phyloP scores from a whole-genome alignment of 2,113 vertebrate species.

The Trematomus loennbergii region DNA sequence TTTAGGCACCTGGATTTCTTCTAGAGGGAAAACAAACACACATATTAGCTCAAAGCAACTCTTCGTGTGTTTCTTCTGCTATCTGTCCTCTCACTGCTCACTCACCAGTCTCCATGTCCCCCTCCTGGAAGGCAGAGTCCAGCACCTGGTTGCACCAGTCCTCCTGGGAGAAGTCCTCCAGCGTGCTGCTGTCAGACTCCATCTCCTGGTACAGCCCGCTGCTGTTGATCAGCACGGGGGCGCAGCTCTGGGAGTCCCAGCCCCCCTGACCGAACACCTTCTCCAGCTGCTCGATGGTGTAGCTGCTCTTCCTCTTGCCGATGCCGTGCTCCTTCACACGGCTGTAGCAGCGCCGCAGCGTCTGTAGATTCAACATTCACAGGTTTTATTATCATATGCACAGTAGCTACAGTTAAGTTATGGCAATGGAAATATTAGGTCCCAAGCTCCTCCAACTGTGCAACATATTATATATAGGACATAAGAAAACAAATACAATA shows the following conservation, averaged over 20 bases:
- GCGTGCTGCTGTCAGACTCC: constrained; percentile 96
- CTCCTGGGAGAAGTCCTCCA: constrained; percentile 98
- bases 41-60: not conserved
- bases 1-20: constrained; percentile 92
- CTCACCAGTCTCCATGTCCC: constrained; percentile 94
- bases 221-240: constrained; percentile 98
- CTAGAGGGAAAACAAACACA: constrained; percentile 71
- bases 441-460: too few relatives aligned
- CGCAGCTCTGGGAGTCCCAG: constrained; percentile 97
- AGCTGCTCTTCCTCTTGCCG: constrained; percentile 98
- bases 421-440: too few relatives aligned
- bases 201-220: constrained; percentile 98
- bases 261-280: constrained; percentile 98
- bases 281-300: constrained; percentile 98
- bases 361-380: constrained; percentile 77
- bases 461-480: too few relatives aligned
- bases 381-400: too few relatives aligned
- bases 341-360: constrained; percentile 97
- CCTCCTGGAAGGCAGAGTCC: constrained; percentile 92
- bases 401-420: too few relatives aligned
- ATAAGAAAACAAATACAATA: too few relatives aligned
- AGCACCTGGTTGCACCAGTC: constrained; percentile 98
- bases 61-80: too few relatives aligned
- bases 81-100: too few relatives aligned
- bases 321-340: constrained; percentile 98